Evolutionary conservation across 1,140 invertebrate genomes (phyloP), one percentile per base, ranked within the genome.

Genomic region (Littorina saxatilis): DNA sequence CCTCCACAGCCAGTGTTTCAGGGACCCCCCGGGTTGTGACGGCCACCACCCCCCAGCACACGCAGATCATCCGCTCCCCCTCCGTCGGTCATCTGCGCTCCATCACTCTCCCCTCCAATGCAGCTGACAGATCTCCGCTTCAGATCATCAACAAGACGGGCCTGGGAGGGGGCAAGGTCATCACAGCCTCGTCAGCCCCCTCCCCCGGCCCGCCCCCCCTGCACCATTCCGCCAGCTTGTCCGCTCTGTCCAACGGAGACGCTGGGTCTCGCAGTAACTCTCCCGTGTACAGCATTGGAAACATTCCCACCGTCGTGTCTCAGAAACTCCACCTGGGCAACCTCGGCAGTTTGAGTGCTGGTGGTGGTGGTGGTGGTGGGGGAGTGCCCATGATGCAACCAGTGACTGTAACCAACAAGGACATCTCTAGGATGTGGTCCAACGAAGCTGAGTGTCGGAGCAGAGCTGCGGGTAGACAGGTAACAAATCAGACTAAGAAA

Each of bases 361-460:
- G 40, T 35, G 50, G 3, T 52, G n/a, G 27, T 27, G 23, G 43
- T 29, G 29, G 20, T 4, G 4, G 55, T 27, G 55, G 0, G 23
- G 39, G 35, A 11, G 9, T 78, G 13, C 70, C 70, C 84, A 63
- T 87, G 23, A 84, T 83, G 58, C 75, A 85, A 55, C 86, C 80
- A 40, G 73, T 90, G 32, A 86, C 89, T 23, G 73, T 90, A 27
- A 86, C 89, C 17, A 85, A 85, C 43, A 91, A 88, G 80, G 89
- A 90, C 72, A 61, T 91, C 2, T 89, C 89, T 17, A 82, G 89
- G 50, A 76, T 91, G n/a, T 91, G 90, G 90, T 87, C 86, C n/a
- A 88, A 87, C 76, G 89, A 91, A n/a, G n/a, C n/a, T n/a, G n/a
- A n/a, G n/a, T n/a, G n/a, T n/a, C n/a, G n/a, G n/a, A n/a, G n/a